phyloP scores from a whole-genome alignment of 2,888 invertebrate species.

The Lordiphosa fenestrarum region DNA sequence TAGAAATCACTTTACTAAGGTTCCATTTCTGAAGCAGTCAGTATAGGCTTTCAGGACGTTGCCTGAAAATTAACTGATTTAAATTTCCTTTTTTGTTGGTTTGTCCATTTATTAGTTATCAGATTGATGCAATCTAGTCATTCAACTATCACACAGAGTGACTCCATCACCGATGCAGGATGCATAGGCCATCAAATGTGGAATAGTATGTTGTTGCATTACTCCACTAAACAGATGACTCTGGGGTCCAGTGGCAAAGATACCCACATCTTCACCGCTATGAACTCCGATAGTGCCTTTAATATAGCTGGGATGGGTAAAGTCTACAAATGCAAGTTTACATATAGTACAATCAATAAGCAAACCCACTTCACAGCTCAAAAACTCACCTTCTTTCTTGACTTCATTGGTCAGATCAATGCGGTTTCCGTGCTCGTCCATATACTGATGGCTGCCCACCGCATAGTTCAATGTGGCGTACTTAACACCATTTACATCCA shows the following conservation, averaged over 20 bases:
- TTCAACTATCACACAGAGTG: slow-evolving; percentile 51
- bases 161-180: slow-evolving; percentile 84
- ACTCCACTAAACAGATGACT: slow-evolving; percentile 88
- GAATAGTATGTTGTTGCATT: slow-evolving; percentile 88
- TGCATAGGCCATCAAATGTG: slow-evolving; percentile 87
- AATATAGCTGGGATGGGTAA: slow-evolving; percentile 81
- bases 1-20: too few species aligned
- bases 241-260: slow-evolving; percentile 89
- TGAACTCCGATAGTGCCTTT: slow-evolving; percentile 83
- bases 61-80: too few species aligned
- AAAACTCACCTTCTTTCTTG: slow-evolving; percentile 33
- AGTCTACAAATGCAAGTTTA: slow-evolving; percentile 24
- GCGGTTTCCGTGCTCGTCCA: slow-evolving; percentile 56
- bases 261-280: slow-evolving; percentile 89
- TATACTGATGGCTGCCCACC: slow-evolving; percentile 82
- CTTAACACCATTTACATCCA: slow-evolving; percentile 83
- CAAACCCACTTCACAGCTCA: not conserved
- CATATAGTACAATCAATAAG: not conserved
- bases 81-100: too few species aligned
- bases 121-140: not conserved
- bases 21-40: too few species aligned
- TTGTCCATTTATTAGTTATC: not conserved
- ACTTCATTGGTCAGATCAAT: slow-evolving; percentile 49
- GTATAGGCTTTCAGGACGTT: too few species aligned
- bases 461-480: slow-evolving; percentile 88